Evolutionary conservation across 2,888 invertebrate species (phyloP).

Genomic region (Lithophane leautieri): DNA sequence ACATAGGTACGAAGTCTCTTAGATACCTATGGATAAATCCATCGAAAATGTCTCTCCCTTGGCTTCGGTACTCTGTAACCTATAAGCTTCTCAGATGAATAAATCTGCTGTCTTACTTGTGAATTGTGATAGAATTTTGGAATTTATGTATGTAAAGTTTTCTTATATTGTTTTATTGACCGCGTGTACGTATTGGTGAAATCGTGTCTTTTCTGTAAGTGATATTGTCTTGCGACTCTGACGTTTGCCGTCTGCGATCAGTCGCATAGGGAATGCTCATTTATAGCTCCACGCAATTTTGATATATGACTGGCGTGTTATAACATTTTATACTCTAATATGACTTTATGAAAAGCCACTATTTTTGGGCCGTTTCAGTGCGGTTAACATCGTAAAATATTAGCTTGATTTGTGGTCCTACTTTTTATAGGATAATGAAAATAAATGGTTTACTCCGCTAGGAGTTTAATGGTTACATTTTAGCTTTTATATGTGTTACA

Average conservation of each 20-base stretch:
- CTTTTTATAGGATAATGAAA: constrained; percentile 61
- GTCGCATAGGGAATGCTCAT: constrained; percentile 14
- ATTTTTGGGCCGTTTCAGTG: constrained; percentile 34
- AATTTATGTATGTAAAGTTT: too few relatives aligned
- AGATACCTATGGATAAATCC: not conserved
- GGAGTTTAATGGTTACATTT: constrained; percentile 48
- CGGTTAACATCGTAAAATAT: constrained; percentile 49
- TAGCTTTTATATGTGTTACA: constrained; percentile 9
- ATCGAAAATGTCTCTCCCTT: not conserved
- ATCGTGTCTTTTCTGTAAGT: not conserved
- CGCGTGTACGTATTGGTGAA: not conserved
- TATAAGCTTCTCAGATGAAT: not conserved
- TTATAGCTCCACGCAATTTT: constrained; percentile 36
- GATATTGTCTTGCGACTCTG: not conserved
- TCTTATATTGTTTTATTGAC: not conserved
- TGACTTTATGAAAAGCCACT: constrained; percentile 43
- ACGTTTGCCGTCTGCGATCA: not conserved
- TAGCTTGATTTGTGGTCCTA: constrained; percentile 51
- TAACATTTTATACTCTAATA: constrained; percentile 44
- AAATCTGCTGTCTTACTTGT: not conserved
- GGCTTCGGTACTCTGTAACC: not conserved
- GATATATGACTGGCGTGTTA: constrained; percentile 41
- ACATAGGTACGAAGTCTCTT: not conserved
- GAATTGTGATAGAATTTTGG: too few relatives aligned
- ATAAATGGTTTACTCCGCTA: constrained; percentile 55